Conservation (phyloP, 1,140 invertebrate species). For the Rhopalosiphum maidis region DNA sequence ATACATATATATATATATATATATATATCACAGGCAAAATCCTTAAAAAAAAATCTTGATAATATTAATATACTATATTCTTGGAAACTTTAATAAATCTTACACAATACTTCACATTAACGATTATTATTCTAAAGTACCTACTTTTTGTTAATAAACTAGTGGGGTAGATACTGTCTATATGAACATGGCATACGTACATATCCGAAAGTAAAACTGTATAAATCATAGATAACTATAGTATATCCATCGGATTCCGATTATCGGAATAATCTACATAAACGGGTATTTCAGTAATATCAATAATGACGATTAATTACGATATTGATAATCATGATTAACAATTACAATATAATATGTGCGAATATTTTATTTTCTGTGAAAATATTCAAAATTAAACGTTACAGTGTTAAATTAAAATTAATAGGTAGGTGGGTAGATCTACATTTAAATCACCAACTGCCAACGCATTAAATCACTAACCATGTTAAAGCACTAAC, state of each 20-base stretch:
- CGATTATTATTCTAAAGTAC: neutral
- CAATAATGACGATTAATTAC: neutral
- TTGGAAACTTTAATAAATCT: neutral
- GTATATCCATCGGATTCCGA: too few relatives aligned
- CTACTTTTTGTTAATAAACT: neutral
- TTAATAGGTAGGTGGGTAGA: too few relatives aligned
- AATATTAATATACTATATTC: neutral
- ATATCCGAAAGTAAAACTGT: too few relatives aligned
- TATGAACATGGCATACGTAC: neutral
- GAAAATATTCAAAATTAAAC: neutral
- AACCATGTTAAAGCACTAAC: neutral
- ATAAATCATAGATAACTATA: too few relatives aligned
- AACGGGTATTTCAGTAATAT: neutral
- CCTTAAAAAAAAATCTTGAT: neutral
- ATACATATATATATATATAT: neutral
- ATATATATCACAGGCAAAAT: neutral
- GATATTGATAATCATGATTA: neutral
- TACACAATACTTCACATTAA: neutral
- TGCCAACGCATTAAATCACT: neutral
- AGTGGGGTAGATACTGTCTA: too few relatives aligned
- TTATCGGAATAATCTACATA: neutral
- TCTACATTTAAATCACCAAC: neutral
- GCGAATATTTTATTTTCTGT: neutral
- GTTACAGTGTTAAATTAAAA: too few relatives aligned
- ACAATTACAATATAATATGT: neutral